Base-by-base conservation (phyloP, 2,797 vertebrate species). In the Etheostoma nigrum region DNA sequence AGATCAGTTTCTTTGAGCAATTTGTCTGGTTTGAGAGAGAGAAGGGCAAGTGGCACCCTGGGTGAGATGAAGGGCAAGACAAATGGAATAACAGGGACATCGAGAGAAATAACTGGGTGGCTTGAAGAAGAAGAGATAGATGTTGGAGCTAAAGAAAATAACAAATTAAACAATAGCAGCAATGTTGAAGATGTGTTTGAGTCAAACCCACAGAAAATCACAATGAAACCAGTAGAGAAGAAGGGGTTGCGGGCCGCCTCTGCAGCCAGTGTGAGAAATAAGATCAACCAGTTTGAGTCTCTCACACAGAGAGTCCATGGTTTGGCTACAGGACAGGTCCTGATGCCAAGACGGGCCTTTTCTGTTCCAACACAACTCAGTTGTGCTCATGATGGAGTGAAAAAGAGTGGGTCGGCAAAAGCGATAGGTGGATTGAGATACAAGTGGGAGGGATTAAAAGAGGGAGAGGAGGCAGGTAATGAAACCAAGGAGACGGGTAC, bases 201-300 rank as follows among this genome's bases (percentile, higher is more conserved):
- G 27, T 55, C 69, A 1, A 60, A 78, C 52, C 40, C 66, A 2
- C 64, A 52, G 48, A 90, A 84, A 65, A 74, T n/a, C 7, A 25
- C 64, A 18, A 1, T 51, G 36, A 88, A 84, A 62, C 69, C 40
- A 25, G 60, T 3, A 36, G 89, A 86, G 57, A 78, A 5, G 44
- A 92, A 84, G 27, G 69, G 44, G 36, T 18, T 40, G 4, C n/a
- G 21, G 0, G 52, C 36, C 6, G 21, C 70, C 10, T 83, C 92
- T 16, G 42, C 68, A 19, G 89, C 89, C 69, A 94, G 92, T 1
- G 95, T 96, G 70, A 93, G 90, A 70, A 96, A 92, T 63, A 96
- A 93, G 81, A 96, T 96, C 67, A 90, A 80, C 77, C 95, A 94
- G 86, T 96, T 95, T 71, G 95, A 96, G 80, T 91, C 93, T 49